These are phyloP conservation scores for Drosophila pectinifera DNA, from an alignment of 1,140 invertebrate genomes.

Conservation along the genomic window DNA sequence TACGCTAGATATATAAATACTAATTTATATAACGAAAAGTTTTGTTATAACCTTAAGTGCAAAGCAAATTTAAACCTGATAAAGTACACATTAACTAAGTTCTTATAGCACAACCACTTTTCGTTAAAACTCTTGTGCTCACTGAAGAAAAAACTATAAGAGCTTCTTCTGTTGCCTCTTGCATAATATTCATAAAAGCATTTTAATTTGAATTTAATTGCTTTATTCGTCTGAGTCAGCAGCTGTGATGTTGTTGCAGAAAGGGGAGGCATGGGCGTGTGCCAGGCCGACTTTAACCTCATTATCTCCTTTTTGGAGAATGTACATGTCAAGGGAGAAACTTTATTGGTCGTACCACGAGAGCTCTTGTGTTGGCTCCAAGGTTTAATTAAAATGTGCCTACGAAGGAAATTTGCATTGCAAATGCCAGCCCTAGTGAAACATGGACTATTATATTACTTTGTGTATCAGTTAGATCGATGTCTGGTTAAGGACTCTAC, in stretches of 20 bases:
- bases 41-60: not conserved
- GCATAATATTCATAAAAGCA: slow-evolving; percentile 77
- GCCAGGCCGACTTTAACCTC: slow-evolving; percentile 4
- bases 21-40: no score
- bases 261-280: slow-evolving; percentile 4
- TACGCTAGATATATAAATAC: no score
- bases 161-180: slow-evolving; percentile 22
- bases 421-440: not conserved
- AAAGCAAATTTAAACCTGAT: not conserved
- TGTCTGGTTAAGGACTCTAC: slow-evolving; percentile 27
- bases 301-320: slow-evolving; percentile 5
- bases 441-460: not conserved
- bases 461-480: not conserved
- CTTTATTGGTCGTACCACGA: slow-evolving; percentile 3
- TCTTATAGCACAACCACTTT: not conserved
- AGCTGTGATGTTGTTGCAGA: not conserved
- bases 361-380: not conserved
- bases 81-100: not conserved
- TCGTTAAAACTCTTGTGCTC: not conserved
- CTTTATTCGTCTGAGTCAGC: slow-evolving; percentile 50
- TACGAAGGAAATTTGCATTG: not conserved
- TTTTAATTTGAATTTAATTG: slow-evolving; percentile 78
- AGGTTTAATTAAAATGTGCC: slow-evolving; percentile 13
- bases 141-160: slow-evolving; percentile 12
- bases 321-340: slow-evolving; percentile 3